phyloP scores from a whole-genome alignment of 2,113 vertebrate species.

The Ictalurus punctatus region DNA sequence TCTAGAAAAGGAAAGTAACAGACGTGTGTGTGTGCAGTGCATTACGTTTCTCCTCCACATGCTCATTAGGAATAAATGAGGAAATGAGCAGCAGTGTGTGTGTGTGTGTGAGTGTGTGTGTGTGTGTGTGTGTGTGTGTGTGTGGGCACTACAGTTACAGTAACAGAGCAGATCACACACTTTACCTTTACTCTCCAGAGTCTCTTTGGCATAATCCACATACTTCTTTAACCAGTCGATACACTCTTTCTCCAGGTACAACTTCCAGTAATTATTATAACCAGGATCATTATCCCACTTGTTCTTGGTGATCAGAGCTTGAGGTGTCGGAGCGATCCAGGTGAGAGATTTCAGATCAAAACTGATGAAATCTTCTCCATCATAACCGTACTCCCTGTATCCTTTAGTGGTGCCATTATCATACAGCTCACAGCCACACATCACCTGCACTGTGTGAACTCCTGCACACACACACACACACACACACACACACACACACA shows the following conservation, averaged over 20 bases:
- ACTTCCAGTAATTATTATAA: neutral
- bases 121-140: too few relatives aligned
- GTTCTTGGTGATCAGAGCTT: neutral
- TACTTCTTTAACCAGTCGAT: neutral
- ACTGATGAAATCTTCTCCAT: conserved; percentile 34
- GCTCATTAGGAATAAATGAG: too few relatives aligned
- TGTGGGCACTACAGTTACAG: neutral
- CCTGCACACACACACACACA: neutral
- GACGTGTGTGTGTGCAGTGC: too few relatives aligned
- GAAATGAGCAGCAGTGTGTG: too few relatives aligned
- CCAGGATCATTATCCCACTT: neutral
- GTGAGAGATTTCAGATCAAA: neutral
- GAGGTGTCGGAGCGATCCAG: neutral
- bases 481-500: neutral
- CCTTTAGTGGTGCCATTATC: neutral
- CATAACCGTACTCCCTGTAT: neutral
- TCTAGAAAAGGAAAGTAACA: too few relatives aligned
- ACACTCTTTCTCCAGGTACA: too few relatives aligned
- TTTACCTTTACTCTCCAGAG: too few relatives aligned
- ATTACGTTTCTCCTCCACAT: too few relatives aligned
- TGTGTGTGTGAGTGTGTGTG: too few relatives aligned
- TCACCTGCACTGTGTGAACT: neutral
- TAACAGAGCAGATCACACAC: too few relatives aligned
- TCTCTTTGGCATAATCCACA: too few relatives aligned
- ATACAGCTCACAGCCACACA: neutral